These are phyloP conservation scores for Heterohyrax brucei DNA, from an alignment of 2,797 vertebrate genomes.

Conservation along the genomic window DNA sequence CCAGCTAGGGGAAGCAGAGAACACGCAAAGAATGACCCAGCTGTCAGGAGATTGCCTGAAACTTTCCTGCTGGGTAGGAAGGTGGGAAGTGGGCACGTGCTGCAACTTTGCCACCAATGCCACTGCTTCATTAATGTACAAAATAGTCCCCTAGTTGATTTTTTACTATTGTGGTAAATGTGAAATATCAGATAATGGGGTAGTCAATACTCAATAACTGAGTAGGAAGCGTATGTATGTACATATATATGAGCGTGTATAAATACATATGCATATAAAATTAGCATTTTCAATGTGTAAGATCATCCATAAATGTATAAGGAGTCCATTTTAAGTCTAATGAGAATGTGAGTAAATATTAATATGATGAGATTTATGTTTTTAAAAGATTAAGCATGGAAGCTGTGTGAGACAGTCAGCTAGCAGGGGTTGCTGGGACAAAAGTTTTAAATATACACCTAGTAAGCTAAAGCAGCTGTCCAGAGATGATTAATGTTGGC, in stretches of 20 bases:
- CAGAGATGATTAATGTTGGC: not conserved
- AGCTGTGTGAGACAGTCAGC: not conserved
- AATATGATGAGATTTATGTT: not conserved
- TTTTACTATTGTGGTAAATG: no score
- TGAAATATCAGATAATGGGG: no score
- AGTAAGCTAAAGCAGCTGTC: not conserved
- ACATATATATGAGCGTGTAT: not conserved
- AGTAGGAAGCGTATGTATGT: no score
- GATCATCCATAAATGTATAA: not conserved
- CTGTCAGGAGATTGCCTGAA: no score
- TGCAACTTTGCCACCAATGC: no score
- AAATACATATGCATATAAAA: not conserved
- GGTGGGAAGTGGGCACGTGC: no score
- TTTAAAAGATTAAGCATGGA: not conserved
- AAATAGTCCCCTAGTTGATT: no score
- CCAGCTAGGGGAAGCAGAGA: no score
- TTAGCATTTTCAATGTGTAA: not conserved
- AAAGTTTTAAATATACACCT: not conserved
- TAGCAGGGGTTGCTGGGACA: not conserved
- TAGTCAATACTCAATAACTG: no score
- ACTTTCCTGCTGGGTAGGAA: no score
- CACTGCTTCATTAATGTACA: no score
- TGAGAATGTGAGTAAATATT: not conserved
- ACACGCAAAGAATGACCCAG: no score
- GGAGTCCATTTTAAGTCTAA: not conserved